These are phyloP conservation scores for Spinibarbus caldwelli DNA, from an alignment of 2,797 vertebrate species.

Conservation along the genomic window DNA sequence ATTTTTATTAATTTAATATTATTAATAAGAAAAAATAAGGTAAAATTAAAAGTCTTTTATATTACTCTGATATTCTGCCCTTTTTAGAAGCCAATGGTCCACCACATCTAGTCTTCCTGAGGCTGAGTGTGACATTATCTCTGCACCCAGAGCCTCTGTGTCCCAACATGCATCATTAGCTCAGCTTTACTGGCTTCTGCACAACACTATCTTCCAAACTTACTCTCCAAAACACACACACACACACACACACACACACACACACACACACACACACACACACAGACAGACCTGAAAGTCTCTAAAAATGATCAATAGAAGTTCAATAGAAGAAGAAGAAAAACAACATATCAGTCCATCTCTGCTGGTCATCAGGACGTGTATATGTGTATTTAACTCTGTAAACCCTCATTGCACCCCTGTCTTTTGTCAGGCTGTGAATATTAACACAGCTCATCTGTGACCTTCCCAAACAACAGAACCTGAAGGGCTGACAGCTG, in stretches of 20 bases:
- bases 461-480: constrained; percentile 47
- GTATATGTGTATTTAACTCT: neutral
- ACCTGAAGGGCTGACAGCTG: constrained; percentile 42
- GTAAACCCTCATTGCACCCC: neutral
- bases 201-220: constrained; percentile 1
- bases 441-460: constrained; percentile 60
- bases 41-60: constrained; percentile 42
- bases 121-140: constrained; percentile 6
- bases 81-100: neutral
- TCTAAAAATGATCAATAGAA: constrained; percentile 25
- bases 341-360: neutral
- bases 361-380: neutral
- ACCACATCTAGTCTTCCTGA: constrained; percentile 3
- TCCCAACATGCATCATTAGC: constrained; percentile 26
- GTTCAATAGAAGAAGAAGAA: no score
- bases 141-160: neutral
- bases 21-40: constrained; percentile 44
- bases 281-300: neutral
- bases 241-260: no score
- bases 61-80: constrained; percentile 24
- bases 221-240: neutral
- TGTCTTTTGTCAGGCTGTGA: constrained; percentile 46
- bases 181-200: neutral
- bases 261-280: no score
- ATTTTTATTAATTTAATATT: constrained; percentile 59